These are phyloP conservation scores for Leptodirus hochenwartii DNA, from an alignment of 2,888 invertebrate genomes.

Conservation along the genomic window DNA sequence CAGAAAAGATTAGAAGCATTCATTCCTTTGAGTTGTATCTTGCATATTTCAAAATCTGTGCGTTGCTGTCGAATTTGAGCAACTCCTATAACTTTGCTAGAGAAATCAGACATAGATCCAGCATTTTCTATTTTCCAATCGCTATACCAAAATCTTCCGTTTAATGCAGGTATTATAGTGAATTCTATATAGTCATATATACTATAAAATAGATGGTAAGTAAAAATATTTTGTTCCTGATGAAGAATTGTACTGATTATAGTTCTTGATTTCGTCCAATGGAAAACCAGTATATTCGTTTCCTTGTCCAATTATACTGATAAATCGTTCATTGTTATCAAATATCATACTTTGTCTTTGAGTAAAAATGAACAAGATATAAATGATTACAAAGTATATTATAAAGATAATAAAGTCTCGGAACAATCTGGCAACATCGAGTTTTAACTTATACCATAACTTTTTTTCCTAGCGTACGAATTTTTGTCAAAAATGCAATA, in stretches of 20 bases:
- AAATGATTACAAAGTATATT: slow-evolving; percentile 5
- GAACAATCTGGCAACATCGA: slow-evolving; percentile 7
- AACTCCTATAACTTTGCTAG: slow-evolving; percentile 14
- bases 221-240: no score
- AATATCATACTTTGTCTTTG: slow-evolving; percentile 7
- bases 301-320: slow-evolving; percentile 1
- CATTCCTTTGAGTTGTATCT: no score
- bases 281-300: background rate
- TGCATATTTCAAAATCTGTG: slow-evolving; percentile 7
- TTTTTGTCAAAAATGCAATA: no score
- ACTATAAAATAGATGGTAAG: slow-evolving; percentile 8
- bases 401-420: slow-evolving; percentile 8
- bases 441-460: no score
- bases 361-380: slow-evolving; percentile 10
- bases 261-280: background rate
- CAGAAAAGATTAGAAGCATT: no score
- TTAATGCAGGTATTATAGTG: slow-evolving; percentile 7
- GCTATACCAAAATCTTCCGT: slow-evolving; percentile 12
- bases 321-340: slow-evolving; percentile 8
- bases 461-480: no score
- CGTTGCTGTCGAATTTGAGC: slow-evolving; percentile 15
- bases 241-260: background rate
- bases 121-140: slow-evolving; percentile 10
- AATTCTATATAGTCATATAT: slow-evolving; percentile 10
- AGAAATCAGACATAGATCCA: slow-evolving; percentile 14